These are phyloP conservation scores for Cryptocephalus primarius DNA, from an alignment of 2,888 invertebrate genomes.

Conservation along the genomic window DNA sequence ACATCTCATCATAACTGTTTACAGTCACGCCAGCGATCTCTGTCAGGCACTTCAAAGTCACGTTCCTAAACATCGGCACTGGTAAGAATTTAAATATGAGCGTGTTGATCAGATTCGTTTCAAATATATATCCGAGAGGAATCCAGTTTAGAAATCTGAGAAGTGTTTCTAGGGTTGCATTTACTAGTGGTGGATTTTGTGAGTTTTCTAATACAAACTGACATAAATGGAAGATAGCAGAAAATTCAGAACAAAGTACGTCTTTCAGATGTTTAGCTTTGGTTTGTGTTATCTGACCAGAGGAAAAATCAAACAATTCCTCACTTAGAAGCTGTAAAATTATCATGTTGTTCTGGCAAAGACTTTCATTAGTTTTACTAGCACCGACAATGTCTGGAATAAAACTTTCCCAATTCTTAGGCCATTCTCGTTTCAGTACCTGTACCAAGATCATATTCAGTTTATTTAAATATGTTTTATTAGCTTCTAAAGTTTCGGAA, in stretches of 20 bases:
- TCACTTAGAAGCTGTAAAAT: constrained; percentile 95
- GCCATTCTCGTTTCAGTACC: constrained; percentile 99
- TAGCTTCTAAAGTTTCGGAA: constrained; percentile 74
- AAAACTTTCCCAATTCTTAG: constrained; percentile 98
- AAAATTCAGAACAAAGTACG: constrained; percentile 98
- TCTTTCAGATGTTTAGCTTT: constrained; percentile 99
- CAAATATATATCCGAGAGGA: constrained; percentile 99
- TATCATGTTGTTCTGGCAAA: constrained; percentile 99
- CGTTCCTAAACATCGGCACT: constrained; percentile 80
- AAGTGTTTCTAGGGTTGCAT: constrained; percentile 91
- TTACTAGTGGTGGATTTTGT: constrained; percentile 91
- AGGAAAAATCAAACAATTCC: constrained; percentile 98
- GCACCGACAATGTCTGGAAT: constrained; percentile 99
- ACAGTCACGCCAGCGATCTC: constrained; percentile 92
- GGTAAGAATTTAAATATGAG: constrained; percentile 93
- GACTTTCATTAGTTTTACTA: constrained; percentile 95
- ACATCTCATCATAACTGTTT: constrained; percentile 86
- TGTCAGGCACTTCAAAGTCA: constrained; percentile 94
- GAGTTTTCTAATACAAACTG: constrained; percentile 97
- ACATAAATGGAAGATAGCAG: constrained; percentile 95
- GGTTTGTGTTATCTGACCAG: constrained; percentile 95
- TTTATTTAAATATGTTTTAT: constrained; percentile 95
- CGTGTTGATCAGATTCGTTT: constrained; percentile 91
- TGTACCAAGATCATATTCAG: constrained; percentile 98
- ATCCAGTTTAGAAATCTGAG: constrained; percentile 98